Evolutionary conservation across 2,797 vertebrate species (phyloP), one percentile per base, ranked within the genome.

Genomic region (Thripadectes ignobilis): DNA sequence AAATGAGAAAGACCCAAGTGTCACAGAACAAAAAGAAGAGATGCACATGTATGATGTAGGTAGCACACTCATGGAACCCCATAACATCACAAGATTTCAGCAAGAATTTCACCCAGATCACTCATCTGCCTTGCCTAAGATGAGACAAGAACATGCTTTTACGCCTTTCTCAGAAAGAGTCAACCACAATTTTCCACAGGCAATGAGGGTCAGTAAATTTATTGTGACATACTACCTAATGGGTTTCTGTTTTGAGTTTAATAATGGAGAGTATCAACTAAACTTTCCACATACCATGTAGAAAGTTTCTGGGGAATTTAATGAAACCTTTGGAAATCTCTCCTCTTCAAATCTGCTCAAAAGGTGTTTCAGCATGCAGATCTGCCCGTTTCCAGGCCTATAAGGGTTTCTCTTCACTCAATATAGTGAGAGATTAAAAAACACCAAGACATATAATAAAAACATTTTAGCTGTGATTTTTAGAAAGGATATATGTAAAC

Each of bases 41-140:
- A 49, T 61, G 24, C 7, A 72, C 0, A 0, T 1, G 5, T 62
- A 10, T 19, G 13, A 38, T 24, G 6, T 1, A 85, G 39, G 6
- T 1, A 58, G 21, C 6, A 69, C 22, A 46, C 4, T 18, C 30
- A 32, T 17, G 22, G 66, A 84, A 48, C 8, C 3, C 26, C 34
- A 10, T 4, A 48, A 3, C 6, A 73, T 3, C 48, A 54, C 22
- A 79, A 38, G 24, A 51, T 36, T 73, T 65, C 75, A 59, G 29
- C 22, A 75, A 43, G 20, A 68, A 69, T 75, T 66, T 61, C 62
- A 73, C n/a, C 36, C 7, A 45, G 41, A 73, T 75, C 0, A 2
- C 23, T 66, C 58, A 54, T 61, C 41, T 93, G 29, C n/a, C 17
- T 58, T 67, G 14, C 23, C 29, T 26, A 32, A 68, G 14, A 57